Percentiles rank a stretch among this genome's conserved stretches.
Evolutionary conservation across 1,140 invertebrate species (phyloP).

Genomic region (Halictus rubicundus): DNA sequence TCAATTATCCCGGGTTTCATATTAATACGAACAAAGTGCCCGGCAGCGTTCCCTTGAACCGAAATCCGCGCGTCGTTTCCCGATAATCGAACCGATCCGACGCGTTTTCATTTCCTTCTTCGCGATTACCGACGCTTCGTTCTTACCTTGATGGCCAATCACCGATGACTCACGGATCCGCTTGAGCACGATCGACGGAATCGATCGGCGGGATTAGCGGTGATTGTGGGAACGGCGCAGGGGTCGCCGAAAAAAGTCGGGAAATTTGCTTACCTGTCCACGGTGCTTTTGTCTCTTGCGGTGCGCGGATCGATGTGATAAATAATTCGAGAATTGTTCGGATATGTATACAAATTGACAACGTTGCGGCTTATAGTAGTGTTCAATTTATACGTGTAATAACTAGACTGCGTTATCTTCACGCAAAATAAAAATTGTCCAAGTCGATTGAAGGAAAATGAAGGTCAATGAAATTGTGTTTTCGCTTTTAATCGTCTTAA

Average conservation of each 20-base stretch:
- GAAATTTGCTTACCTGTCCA: background rate
- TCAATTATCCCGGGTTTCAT: background rate
- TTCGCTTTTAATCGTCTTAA: no score
- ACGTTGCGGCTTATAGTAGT: no score
- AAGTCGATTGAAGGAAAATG: no score
- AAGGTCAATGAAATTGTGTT: no score
- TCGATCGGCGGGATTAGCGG: background rate
- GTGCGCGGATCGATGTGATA: background rate
- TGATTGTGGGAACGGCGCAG: background rate
- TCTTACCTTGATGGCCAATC: background rate
- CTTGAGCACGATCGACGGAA: background rate
- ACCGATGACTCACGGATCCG: background rate
- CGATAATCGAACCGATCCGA: background rate
- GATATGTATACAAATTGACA: background rate
- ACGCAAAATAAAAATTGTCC: no score
- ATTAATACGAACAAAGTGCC: conserved; percentile 19
- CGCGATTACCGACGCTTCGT: background rate
- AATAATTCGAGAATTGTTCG: background rate
- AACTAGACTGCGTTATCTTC: no score
- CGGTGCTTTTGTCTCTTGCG: no score
- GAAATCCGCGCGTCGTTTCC: background rate
- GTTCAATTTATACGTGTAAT: no score
- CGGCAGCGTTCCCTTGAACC: background rate
- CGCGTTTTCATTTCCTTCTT: background rate
- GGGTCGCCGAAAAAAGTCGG: background rate